Evolutionary conservation across 2,797 vertebrate genomes (phyloP).

Genomic region (Chaetophractus vellerosus): DNA sequence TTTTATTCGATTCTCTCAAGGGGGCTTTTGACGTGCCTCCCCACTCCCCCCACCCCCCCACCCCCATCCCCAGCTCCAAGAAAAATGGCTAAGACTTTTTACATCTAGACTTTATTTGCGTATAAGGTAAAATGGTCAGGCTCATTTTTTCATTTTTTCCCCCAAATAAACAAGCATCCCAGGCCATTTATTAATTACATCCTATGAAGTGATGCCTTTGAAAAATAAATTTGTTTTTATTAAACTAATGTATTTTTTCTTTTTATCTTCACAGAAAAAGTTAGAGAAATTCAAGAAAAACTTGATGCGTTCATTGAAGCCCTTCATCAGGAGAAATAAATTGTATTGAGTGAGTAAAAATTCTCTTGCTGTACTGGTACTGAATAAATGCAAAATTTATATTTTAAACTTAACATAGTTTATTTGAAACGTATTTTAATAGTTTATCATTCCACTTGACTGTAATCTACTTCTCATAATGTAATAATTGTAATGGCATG

Average conservation of each 20-base stretch:
- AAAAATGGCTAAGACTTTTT: neutral
- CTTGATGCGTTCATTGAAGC: slow-evolving; percentile 99
- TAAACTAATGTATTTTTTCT: slow-evolving; percentile 29
- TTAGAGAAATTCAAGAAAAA: slow-evolving; percentile 99
- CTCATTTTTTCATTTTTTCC: neutral
- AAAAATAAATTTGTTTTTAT: slow-evolving; percentile 61
- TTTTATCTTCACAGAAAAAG: slow-evolving; percentile 94
- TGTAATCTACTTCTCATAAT: neutral
- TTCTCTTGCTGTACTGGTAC: neutral
- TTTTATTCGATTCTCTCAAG: slow-evolving; percentile 18
- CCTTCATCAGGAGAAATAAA: slow-evolving; percentile 98
- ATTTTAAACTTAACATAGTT: neutral
- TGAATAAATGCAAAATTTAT: neutral
- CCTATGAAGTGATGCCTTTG: slow-evolving; percentile 33
- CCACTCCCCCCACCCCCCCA: no score
- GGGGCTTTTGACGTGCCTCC: neutral
- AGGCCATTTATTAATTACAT: neutral
- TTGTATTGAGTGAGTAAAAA: slow-evolving; percentile 65
- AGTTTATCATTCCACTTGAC: slow-evolving; percentile 14
- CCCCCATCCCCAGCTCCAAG: neutral
- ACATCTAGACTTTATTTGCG: neutral
- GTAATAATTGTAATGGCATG: neutral
- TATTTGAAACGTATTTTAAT: neutral
- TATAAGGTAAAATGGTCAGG: neutral
- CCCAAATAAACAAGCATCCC: neutral